Evolutionary conservation across 1,140 invertebrate species (phyloP).

Genomic region (Trichonephila clavipes): DNA sequence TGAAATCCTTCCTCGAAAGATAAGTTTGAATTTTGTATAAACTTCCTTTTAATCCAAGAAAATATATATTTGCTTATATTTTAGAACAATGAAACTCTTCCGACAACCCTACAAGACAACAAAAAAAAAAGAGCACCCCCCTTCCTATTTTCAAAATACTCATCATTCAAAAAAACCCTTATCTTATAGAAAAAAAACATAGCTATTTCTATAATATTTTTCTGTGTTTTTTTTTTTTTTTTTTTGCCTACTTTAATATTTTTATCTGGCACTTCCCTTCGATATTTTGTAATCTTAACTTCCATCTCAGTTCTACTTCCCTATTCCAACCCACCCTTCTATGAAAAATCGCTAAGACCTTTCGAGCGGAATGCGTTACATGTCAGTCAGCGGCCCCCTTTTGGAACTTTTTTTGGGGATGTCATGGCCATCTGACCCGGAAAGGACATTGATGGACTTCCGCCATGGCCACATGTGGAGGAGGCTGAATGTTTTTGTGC

Average conservation of each 20-base stretch:
- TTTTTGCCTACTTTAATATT: background rate
- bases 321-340: background rate
- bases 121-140: background rate
- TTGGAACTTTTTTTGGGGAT: constrained; percentile 17
- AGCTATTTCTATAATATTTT: background rate
- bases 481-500: background rate
- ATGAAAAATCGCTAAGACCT: constrained; percentile 40
- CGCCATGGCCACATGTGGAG: constrained; percentile 26
- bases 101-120: background rate
- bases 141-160: background rate
- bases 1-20: too few relatives aligned
- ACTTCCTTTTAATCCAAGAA: background rate
- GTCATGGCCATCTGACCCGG: constrained; percentile 45
- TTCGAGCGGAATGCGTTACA: constrained; percentile 53
- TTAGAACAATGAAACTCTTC: background rate
- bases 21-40: too few relatives aligned
- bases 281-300: constrained; percentile 38
- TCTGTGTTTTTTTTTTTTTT: background rate
- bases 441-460: constrained; percentile 54
- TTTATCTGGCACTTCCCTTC: constrained; percentile 29
- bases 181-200: background rate
- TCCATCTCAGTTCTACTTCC: background rate
- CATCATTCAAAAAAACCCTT: background rate
- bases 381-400: constrained; percentile 40
- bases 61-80: background rate